Evolutionary conservation across 1,140 invertebrate genomes (phyloP), one percentile per base, ranked within the genome.

Genomic region (Platorchestia sp.): DNA sequence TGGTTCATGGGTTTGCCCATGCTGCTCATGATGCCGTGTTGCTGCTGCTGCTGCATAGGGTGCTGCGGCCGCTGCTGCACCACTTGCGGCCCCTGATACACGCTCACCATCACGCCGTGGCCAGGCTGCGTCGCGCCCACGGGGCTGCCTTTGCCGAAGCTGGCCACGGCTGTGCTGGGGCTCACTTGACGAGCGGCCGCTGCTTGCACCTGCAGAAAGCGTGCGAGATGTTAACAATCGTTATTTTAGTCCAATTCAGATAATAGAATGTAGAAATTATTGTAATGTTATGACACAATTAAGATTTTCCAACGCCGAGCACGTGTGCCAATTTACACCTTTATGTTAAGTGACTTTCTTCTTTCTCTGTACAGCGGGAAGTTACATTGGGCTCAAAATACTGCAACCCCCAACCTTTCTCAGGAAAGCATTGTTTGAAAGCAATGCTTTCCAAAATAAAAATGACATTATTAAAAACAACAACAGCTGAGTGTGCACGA

Each of bases 131-230:
- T 22, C 0, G 97, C 97, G 96, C 97, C 96, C 95, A 97, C 97
- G 96, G 98, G 98, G 97, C 98, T 98, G 96, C 98, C 98, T 97
- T 98, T 98, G 3, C 98, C 98, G 96, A 98, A 98, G 91, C 97
- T 97, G 53, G 97, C 96, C 86, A 97, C 97, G 42, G 97, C 97
- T 96, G 98, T 98, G 27, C 98, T 98, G 22, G 98, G 98, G 97
- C 98, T 98, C 97, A 98, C 98, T 44, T 98, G 97, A 45, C 91
- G 91, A 6, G 91, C 91, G 7, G 91, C 91, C 0, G 98, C 98
- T 90, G 99, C 99, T 97, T 99, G 98, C 97, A 99, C 98, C 97
- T 99, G 99, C 0, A 99, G 99, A 97, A 97, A 51, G 47, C 19
- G 19, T 86, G 10, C 41, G 95, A n/a, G 95, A 43, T 27, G 43